Percentiles rank a stretch among this genome's conserved stretches.
These are phyloP conservation scores for Sebastes matsubarae DNA, from an alignment of 2,797 vertebrate genomes.

Conservation along the genomic window DNA sequence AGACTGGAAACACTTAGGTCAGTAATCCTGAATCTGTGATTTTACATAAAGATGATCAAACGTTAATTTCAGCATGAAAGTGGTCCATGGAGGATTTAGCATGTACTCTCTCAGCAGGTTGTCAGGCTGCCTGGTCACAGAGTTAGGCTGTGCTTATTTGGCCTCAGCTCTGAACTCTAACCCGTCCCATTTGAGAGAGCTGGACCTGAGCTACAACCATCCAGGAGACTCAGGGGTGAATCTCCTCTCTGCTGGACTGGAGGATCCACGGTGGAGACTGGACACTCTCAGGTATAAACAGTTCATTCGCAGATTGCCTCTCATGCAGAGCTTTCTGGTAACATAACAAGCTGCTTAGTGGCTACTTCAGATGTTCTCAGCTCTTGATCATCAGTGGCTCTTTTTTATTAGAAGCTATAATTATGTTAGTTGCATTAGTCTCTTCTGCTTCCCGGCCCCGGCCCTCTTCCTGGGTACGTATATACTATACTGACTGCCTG, in stretches of 20 bases:
- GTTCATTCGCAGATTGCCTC: neutral
- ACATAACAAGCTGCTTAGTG: neutral
- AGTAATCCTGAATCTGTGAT: neutral
- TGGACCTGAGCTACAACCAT: slow-evolving; percentile 7
- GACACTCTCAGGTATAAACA: neutral
- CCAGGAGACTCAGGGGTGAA: neutral
- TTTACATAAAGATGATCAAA: neutral
- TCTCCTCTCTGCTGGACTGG: neutral
- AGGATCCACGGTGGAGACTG: neutral
- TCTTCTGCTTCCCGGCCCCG: too few relatives aligned
- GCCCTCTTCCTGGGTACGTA: too few relatives aligned
- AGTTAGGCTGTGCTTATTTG: neutral
- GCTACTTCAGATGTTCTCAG: neutral
- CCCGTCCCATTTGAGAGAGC: neutral
- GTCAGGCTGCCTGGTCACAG: neutral
- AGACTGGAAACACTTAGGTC: slow-evolving; percentile 19
- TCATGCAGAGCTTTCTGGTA: neutral
- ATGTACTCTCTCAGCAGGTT: neutral
- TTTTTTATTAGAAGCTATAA: neutral
- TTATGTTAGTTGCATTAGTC: neutral
- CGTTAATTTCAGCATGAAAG: neutral
- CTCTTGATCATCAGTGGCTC: neutral
- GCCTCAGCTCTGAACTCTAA: neutral
- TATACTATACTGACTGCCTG: too few relatives aligned
- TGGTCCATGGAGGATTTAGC: neutral